These are phyloP conservation scores for Polypedilum vanderplanki DNA, from an alignment of 1,140 invertebrate genomes.

Conservation along the genomic window DNA sequence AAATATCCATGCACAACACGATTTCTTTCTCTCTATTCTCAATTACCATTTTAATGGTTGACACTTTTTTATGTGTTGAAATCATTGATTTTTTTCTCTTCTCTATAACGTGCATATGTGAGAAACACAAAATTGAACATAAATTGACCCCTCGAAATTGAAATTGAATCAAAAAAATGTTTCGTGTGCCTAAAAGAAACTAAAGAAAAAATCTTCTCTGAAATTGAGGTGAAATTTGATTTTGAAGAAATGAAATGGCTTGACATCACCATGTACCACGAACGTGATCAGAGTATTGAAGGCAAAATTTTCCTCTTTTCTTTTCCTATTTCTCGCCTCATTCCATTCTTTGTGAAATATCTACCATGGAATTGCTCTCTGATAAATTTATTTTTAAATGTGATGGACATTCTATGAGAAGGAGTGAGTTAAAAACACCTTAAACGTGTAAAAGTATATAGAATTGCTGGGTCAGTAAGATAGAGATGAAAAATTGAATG, in stretches of 20 bases:
- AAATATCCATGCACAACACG: neutral
- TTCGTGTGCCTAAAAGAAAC: neutral
- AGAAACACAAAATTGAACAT: neutral
- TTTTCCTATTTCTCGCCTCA: neutral
- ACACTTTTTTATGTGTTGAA: slow-evolving; percentile 13
- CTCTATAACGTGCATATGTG: neutral
- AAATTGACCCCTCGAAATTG: slow-evolving; percentile 17
- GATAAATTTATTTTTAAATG: slow-evolving; percentile 28
- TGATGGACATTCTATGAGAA: neutral
- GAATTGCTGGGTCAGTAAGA: neutral
- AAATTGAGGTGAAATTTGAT: neutral
- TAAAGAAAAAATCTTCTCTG: neutral
- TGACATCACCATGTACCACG: slow-evolving; percentile 14
- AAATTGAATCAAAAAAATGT: neutral
- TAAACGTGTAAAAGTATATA: neutral
- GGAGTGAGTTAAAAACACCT: neutral
- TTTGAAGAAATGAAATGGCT: neutral
- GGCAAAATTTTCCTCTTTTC: neutral
- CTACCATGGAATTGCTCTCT: neutral
- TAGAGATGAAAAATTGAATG: slow-evolving; percentile 13
- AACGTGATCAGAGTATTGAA: neutral
- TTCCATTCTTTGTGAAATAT: too few species aligned
- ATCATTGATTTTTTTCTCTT: neutral
- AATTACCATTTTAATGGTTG: slow-evolving; percentile 18
- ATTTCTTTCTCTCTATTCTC: neutral